Conservation (phyloP, 2,797 vertebrate species). For the Nyctibius grandis region DNA sequence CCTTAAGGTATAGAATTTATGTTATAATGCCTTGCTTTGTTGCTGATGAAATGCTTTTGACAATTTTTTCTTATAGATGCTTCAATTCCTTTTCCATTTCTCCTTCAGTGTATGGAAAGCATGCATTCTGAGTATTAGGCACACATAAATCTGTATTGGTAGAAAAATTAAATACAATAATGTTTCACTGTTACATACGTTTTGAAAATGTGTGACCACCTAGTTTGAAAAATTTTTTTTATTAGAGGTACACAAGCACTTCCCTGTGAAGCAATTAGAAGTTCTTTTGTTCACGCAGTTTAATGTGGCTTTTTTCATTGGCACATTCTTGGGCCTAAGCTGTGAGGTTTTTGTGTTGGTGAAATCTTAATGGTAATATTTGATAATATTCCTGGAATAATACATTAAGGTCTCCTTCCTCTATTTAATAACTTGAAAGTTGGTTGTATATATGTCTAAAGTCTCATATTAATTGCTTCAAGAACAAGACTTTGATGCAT, state of each 20-base stretch:
- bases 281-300: neutral
- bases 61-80: neutral
- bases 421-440: neutral
- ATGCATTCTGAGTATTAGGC: neutral
- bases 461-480: neutral
- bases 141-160: neutral
- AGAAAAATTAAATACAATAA: neutral
- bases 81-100: neutral
- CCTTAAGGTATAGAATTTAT: neutral
- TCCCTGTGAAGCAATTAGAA: neutral
- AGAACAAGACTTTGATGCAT: neutral
- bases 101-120: neutral
- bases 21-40: neutral
- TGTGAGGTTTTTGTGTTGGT: neutral
- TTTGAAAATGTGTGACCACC: neutral
- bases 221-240: neutral
- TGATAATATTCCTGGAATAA: neutral
- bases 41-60: neutral
- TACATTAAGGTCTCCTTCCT: neutral
- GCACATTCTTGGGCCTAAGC: neutral
- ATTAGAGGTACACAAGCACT: neutral
- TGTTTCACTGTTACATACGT: neutral
- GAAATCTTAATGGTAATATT: neutral
- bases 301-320: fast-evolving
- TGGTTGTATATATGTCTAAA: neutral